phyloP scores from a whole-genome alignment of 2,797 vertebrate genomes.

The Tenualosa ilisha region DNA sequence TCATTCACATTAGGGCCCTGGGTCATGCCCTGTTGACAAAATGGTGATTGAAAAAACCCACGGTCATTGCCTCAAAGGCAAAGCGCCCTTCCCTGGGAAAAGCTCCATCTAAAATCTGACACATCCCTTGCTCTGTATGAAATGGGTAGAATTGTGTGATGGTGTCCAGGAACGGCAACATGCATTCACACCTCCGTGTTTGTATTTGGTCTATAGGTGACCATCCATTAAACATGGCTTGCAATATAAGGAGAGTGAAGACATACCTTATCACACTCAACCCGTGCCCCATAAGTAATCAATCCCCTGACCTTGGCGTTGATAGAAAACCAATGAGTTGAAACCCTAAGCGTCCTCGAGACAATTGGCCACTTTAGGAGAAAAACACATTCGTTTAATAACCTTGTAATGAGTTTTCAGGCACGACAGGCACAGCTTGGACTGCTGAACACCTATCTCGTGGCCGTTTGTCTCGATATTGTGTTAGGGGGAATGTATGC shows the following conservation, averaged over 20 bases:
- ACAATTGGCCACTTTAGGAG: not conserved
- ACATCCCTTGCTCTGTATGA: not conserved
- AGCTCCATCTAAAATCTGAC: slow-evolving; percentile 5
- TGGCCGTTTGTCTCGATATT: not conserved
- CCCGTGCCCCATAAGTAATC: not conserved
- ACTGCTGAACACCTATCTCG: not conserved
- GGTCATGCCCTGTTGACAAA: not conserved
- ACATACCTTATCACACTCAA: not conserved
- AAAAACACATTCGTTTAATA: not conserved
- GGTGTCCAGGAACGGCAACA: not conserved
- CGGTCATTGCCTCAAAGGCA: not conserved
- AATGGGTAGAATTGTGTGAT: not conserved
- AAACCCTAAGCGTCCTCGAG: not conserved
- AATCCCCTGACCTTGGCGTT: not conserved
- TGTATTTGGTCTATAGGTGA: not conserved
- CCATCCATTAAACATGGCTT: not conserved
- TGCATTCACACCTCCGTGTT: not conserved
- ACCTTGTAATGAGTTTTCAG: not conserved
- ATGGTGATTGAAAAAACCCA: not conserved
- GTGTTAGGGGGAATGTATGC: slow-evolving; percentile 3
- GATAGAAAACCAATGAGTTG: slow-evolving; percentile 1
- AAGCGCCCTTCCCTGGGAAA: not conserved
- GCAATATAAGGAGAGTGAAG: not conserved
- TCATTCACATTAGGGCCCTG: not conserved
- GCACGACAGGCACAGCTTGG: not conserved